Percentiles rank a stretch among this genome's conserved stretches.
Evolutionary conservation across 1,140 invertebrate genomes (phyloP).

Genomic region (Cepaea nemoralis): DNA sequence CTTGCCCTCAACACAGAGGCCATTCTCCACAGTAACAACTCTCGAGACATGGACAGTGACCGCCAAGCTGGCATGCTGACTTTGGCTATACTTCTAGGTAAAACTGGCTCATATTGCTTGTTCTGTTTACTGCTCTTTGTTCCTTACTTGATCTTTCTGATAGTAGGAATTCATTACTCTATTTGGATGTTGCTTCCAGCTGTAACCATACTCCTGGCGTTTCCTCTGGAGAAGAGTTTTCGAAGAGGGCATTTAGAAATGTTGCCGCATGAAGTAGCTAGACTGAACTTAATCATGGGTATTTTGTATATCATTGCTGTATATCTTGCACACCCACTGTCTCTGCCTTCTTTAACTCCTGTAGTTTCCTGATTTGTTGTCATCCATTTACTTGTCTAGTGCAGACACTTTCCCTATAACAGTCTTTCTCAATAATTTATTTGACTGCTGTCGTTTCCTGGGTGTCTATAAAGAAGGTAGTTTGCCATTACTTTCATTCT

Average conservation of each 20-base stretch:
- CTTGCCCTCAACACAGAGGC: slow-evolving; percentile 94
- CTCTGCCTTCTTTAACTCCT: slow-evolving; percentile 42
- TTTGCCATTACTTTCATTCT: no score
- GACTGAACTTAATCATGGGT: slow-evolving; percentile 91
- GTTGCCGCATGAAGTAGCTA: slow-evolving; percentile 89
- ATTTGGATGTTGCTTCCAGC: slow-evolving; percentile 90
- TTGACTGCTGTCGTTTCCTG: no score
- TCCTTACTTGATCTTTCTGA: slow-evolving; percentile 90
- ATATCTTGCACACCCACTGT: slow-evolving; percentile 49
- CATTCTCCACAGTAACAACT: slow-evolving; percentile 94
- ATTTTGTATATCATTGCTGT: slow-evolving; percentile 86
- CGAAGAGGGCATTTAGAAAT: slow-evolving; percentile 82
- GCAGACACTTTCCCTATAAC: no score
- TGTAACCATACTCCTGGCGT: slow-evolving; percentile 87
- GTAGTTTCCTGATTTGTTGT: not conserved
- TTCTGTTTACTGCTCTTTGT: slow-evolving; percentile 91
- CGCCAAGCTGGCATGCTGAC: slow-evolving; percentile 90
- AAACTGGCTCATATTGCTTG: slow-evolving; percentile 89
- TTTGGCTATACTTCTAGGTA: slow-evolving; percentile 91
- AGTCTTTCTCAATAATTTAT: no score
- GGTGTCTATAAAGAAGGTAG: no score
- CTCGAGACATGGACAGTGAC: slow-evolving; percentile 88
- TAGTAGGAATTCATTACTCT: slow-evolving; percentile 83
- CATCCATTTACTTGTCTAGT: not conserved
- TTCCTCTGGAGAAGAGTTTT: slow-evolving; percentile 91